These are phyloP conservation scores for Megastigmus dorsalis DNA, from an alignment of 2,888 invertebrate genomes.

Conservation along the genomic window DNA sequence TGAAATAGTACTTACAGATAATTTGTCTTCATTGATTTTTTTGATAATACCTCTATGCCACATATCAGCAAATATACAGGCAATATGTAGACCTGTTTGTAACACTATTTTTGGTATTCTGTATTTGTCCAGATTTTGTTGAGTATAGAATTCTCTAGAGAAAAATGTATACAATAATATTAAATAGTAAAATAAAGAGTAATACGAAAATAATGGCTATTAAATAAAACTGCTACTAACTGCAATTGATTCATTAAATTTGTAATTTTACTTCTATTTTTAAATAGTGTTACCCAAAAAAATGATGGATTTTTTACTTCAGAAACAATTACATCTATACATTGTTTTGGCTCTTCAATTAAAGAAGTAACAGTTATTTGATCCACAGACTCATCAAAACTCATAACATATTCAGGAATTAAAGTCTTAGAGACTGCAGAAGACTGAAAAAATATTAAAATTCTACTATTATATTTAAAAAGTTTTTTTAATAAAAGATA, in stretches of 20 bases:
- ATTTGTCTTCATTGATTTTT: constrained; percentile 61
- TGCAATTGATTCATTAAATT: constrained; percentile 64
- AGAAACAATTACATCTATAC: constrained; percentile 61
- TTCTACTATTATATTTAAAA: too few relatives aligned
- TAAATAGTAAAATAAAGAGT: neutral
- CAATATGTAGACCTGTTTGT: constrained; percentile 66
- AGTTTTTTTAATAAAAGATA: neutral
- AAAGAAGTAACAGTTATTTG: constrained; percentile 61
- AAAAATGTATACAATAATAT: constrained; percentile 18
- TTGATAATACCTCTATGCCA: constrained; percentile 70
- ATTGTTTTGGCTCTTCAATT: constrained; percentile 10
- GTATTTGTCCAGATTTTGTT: constrained; percentile 54
- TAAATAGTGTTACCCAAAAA: constrained; percentile 67
- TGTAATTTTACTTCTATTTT: constrained; percentile 56
- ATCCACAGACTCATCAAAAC: constrained; percentile 63
- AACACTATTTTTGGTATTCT: constrained; percentile 63
- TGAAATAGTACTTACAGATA: constrained; percentile 61
- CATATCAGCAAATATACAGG: constrained; percentile 60
- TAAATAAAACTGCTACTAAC: constrained; percentile 57
- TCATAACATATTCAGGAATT: constrained; percentile 63
- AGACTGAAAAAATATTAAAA: constrained; percentile 57
- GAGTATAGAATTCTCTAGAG: constrained; percentile 39
- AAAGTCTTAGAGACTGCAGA: constrained; percentile 53
- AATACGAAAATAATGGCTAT: neutral
- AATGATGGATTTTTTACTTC: constrained; percentile 67